These are phyloP conservation scores for Trachelus iudaicus DNA, from an alignment of 2,888 invertebrate genomes.

Conservation along the genomic window DNA sequence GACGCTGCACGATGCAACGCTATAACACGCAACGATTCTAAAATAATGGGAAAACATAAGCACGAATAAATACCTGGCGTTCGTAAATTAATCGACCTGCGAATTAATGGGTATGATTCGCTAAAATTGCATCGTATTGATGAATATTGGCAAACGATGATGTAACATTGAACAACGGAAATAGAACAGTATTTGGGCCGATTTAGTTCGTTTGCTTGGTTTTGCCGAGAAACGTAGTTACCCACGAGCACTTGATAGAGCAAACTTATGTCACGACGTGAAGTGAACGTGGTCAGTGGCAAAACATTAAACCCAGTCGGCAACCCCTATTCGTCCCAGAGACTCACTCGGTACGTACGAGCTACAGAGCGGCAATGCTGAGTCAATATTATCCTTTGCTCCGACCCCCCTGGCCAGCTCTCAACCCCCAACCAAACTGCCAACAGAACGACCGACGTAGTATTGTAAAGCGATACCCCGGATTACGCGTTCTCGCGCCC, in stretches of 20 bases:
- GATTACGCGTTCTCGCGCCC: constrained; percentile 45
- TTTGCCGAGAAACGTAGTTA: background rate
- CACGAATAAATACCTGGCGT: background rate
- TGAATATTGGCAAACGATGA: background rate
- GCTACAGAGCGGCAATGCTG: constrained; percentile 35
- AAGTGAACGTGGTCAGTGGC: constrained; percentile 14
- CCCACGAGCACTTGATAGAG: background rate
- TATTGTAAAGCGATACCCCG: constrained; percentile 50
- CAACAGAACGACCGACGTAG: constrained; percentile 29
- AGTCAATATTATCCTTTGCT: constrained; percentile 52
- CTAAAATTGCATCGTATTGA: background rate
- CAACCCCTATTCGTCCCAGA: constrained; percentile 4
- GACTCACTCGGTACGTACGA: background rate
- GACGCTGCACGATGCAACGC: background rate
- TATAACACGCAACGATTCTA: background rate
- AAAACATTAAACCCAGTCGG: constrained; percentile 9
- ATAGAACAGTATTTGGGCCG: background rate
- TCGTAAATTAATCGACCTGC: background rate
- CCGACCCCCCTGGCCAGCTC: constrained; percentile 26
- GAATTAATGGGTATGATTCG: background rate
- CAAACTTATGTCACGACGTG: background rate
- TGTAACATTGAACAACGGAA: background rate
- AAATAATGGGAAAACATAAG: background rate
- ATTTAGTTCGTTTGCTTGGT: background rate
- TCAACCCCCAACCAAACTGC: constrained; percentile 35